phyloP scores from a whole-genome alignment of 1,140 invertebrate species.

The Pteromalus puparum region DNA sequence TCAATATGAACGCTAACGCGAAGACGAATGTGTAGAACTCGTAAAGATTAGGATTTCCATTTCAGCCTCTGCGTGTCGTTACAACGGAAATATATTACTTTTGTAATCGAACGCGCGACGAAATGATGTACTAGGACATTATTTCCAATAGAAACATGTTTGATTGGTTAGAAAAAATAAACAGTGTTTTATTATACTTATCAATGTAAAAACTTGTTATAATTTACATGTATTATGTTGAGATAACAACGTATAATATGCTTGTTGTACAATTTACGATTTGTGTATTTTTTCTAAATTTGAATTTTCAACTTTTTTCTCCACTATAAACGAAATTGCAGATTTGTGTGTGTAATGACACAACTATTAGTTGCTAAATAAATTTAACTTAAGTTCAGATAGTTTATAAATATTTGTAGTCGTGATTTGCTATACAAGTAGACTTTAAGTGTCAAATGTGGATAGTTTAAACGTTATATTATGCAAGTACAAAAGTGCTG shows the following conservation, averaged over 20 bases:
- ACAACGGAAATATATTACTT: too few relatives aligned
- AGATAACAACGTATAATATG: not conserved
- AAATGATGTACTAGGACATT: not conserved
- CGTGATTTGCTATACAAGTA: not conserved
- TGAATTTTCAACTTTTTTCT: not conserved
- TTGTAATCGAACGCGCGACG: not conserved
- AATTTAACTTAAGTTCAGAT: not conserved
- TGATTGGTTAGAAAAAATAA: conserved; percentile 50
- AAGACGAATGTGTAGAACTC: conserved; percentile 15
- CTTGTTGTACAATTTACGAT: not conserved
- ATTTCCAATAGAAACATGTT: conserved; percentile 16
- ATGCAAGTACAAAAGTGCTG: conserved; percentile 22
- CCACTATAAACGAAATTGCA: not conserved
- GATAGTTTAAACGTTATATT: not conserved
- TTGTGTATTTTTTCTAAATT: not conserved
- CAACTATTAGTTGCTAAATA: not conserved
- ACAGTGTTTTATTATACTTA: conserved; percentile 44
- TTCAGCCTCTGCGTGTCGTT: not conserved
- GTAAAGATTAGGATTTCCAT: conserved; percentile 35
- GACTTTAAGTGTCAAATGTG: not conserved
- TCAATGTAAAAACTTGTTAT: conserved; percentile 41
- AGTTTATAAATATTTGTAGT: not conserved
- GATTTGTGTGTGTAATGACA: not conserved
- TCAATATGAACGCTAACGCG: not conserved
- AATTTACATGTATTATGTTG: conserved; percentile 31